These are phyloP conservation scores for Aptenodytes patagonicus DNA, from an alignment of 2,113 vertebrate species.

Conservation along the genomic window DNA sequence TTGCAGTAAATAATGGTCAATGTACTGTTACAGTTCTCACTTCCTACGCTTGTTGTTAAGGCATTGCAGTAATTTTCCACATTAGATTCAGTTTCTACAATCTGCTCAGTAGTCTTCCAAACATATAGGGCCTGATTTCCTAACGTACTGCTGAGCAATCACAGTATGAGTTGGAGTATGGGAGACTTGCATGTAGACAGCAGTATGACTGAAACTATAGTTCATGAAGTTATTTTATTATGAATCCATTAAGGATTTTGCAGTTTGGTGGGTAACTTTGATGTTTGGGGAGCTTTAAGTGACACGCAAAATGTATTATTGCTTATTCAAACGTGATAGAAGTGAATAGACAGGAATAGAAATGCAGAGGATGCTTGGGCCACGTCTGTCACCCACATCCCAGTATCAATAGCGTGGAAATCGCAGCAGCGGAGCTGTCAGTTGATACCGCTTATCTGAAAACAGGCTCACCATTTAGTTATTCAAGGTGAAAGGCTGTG, in stretches of 20 bases:
- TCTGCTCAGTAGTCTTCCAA: neutral
- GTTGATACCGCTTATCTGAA: neutral
- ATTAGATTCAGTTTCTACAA: neutral
- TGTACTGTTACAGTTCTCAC: neutral
- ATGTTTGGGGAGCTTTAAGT: neutral
- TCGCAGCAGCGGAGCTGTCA: neutral
- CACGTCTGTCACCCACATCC: neutral
- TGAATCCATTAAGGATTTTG: neutral
- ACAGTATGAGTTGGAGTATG: neutral
- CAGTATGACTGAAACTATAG: neutral
- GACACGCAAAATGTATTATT: rapidly evolving
- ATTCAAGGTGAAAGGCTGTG: neutral
- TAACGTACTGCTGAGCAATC: neutral
- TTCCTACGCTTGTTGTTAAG: neutral
- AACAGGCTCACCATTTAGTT: neutral
- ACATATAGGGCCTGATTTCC: neutral
- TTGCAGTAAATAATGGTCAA: neutral
- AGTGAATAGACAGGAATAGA: neutral
- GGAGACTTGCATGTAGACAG: neutral
- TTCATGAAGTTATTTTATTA: neutral
- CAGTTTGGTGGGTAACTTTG: neutral
- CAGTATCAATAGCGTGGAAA: neutral
- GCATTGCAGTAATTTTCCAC: neutral
- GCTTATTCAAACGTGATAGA: neutral
- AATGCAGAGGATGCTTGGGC: neutral